phyloP scores from a whole-genome alignment of 2,113 vertebrate species.

The Ellobius talpinus region DNA sequence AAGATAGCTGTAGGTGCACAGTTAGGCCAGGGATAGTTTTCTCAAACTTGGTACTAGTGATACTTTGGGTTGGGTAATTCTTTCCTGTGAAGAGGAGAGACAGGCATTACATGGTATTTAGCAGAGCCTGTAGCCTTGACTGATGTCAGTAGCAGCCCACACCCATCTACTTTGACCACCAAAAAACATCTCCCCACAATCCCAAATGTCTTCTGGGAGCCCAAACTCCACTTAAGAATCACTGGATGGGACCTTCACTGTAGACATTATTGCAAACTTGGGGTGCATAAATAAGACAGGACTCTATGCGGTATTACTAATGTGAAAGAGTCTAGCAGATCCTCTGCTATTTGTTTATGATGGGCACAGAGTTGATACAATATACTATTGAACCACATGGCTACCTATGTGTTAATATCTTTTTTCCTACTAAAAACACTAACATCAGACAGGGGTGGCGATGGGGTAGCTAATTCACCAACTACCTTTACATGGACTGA shows the following conservation, averaged over 20 bases:
- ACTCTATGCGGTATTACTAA: constrained; percentile 67
- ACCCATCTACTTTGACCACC: not conserved
- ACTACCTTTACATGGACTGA: constrained; percentile 7
- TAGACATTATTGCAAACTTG: constrained; percentile 61
- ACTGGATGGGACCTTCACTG: constrained; percentile 45
- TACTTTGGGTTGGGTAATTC: not conserved
- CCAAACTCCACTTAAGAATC: constrained; percentile 7
- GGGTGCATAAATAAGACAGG: constrained; percentile 75
- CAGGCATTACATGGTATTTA: not conserved
- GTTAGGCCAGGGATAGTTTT: constrained; percentile 22
- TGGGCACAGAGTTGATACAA: constrained; percentile 76
- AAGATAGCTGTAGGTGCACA: constrained; percentile 72
- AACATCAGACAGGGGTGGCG: constrained; percentile 69
- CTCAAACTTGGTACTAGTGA: not conserved
- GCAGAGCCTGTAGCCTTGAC: not conserved
- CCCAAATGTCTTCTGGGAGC: not conserved
- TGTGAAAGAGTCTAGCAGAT: constrained; percentile 79
- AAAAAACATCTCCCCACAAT: constrained; percentile 27
- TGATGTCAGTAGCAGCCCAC: not conserved
- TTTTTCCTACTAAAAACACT: constrained; percentile 74
- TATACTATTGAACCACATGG: constrained; percentile 79
- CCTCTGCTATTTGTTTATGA: constrained; percentile 74
- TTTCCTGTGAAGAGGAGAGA: not conserved
- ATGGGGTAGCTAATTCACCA: constrained; percentile 6
- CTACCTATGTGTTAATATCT: constrained; percentile 71